Evolutionary conservation across 35 echinoderm and acorn worm species (phyloP).

Genomic region (Amphiura filiformis): DNA sequence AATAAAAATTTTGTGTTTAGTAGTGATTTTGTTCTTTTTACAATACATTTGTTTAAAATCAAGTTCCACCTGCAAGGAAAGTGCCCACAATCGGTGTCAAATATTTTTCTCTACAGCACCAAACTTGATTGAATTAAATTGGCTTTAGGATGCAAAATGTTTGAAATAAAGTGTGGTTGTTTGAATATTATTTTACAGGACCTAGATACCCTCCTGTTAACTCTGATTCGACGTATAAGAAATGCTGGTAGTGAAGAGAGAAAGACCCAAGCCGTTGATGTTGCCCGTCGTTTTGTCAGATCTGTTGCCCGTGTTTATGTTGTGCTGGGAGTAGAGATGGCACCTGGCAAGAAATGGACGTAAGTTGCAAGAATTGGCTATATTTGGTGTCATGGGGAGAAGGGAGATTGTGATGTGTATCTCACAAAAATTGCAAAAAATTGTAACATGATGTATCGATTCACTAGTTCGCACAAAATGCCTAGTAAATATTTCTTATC

Average conservation of each 20-base stretch:
- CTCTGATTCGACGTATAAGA: constrained; percentile 65
- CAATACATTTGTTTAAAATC: no score
- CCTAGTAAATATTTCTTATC: not conserved
- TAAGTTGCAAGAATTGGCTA: constrained; percentile 40
- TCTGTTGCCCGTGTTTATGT: constrained; percentile 88
- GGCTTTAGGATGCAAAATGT: no score
- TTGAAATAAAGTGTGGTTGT: no score
- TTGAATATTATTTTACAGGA: constrained; percentile 59
- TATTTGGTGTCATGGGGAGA: not conserved
- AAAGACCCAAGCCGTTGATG: constrained; percentile 68
- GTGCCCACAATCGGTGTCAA: no score
- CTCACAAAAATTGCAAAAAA: not conserved
- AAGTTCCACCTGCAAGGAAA: no score
- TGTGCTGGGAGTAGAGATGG: constrained; percentile 87
- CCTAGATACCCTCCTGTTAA: constrained; percentile 85
- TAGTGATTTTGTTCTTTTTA: no score
- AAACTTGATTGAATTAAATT: no score
- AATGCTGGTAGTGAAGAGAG: constrained; percentile 46
- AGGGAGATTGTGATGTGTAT: no score
- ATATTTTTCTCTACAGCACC: no score
- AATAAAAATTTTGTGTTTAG: no score
- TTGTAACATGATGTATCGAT: not conserved
- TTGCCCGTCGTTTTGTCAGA: constrained; percentile 78
- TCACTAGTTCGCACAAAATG: not conserved
- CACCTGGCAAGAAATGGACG: constrained; percentile 83